Base-by-base conservation (phyloP, 30 jellyfish, hydroid and myxozoan genomes). In the Hydractinia echinata region DNA sequence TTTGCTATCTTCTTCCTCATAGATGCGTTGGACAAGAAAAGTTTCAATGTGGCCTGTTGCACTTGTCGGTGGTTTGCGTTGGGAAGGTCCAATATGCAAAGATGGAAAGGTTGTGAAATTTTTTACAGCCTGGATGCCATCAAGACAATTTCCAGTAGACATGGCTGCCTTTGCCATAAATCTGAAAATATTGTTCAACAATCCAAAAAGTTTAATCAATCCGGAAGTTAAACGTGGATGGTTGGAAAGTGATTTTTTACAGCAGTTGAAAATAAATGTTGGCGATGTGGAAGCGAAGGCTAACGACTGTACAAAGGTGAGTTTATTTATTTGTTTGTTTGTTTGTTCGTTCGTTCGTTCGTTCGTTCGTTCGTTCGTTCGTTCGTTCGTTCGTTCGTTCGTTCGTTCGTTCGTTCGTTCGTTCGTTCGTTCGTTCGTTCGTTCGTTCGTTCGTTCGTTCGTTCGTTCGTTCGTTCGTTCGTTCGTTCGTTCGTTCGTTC, bases 21-120 rank as follows among this genome's bases (percentile, higher is more conserved):
- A 90, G 97, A 90, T 90, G 97, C 73, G 97, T 15, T 39, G 51
- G 39, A 90, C 97, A 30, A 85, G 79, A 82, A 53, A 53, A 15
- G 90, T 82, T 10, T 90, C 97, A 15, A 90, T 90, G n/a, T 90
- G 97, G 97, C 97, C 97, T 15, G 97, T 90, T 62, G 97, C 95
- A 15, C 56, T 90, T 5, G 97, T 90, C 18, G 97, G 96, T 81
- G 96, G 94, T 16, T 83, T 90, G 51, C 64, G 88, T 55, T 90
- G 97, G 97, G 97, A 90, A 82, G 97, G 97, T 21, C 97, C 97
- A 15, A 64, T 90, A 5, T 90, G 97, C 77, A 87, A 80, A 49
- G 58, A 82, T 82, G 96, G 96, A 73, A 90, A 86, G 77, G 97
- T 90, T 3, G 66, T 82, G 14, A 79, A 83, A 51, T 90, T 90